Evolutionary conservation across 2,797 vertebrate genomes (phyloP).

Genomic region (Manis pentadactyla): DNA sequence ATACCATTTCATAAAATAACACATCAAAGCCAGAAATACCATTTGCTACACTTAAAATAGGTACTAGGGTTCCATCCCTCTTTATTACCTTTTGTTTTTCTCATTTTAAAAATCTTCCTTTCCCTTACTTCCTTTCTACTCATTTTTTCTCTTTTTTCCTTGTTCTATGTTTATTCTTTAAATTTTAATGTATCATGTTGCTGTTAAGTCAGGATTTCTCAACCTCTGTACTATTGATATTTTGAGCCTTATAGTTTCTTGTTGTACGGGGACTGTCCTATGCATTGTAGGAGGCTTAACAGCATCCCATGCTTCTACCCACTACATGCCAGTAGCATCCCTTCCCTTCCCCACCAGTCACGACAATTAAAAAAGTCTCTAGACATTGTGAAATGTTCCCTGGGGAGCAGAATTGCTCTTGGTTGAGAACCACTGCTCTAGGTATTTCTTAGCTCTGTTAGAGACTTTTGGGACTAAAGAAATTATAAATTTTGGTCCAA

Average conservation of each 20-base stretch:
- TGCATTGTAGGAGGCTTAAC: not conserved
- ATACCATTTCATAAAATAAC: not conserved
- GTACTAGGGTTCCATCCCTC: not conserved
- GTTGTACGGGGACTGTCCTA: not conserved
- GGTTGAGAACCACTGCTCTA: not conserved
- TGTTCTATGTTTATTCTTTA: slow-evolving; percentile 29
- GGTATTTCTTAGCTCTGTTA: not conserved
- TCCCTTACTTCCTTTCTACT: not conserved
- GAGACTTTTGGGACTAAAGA: slow-evolving; percentile 28
- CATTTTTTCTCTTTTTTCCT: not conserved
- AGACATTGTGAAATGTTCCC: not conserved
- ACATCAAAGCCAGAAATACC: not conserved
- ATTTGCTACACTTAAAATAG: not conserved
- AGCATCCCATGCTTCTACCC: not conserved
- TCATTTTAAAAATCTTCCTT: not conserved
- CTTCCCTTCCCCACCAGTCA: not conserved
- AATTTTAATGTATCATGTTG: not conserved
- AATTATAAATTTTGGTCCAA: slow-evolving; percentile 7
- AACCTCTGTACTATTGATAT: not conserved
- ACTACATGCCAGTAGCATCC: not conserved
- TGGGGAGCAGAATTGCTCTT: not conserved
- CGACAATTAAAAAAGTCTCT: slow-evolving; percentile 11
- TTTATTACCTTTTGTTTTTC: slow-evolving; percentile 30
- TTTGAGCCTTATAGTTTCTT: slow-evolving; percentile 36
- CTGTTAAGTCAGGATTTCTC: not conserved